These are phyloP conservation scores for Rhyacophila brunnea DNA, from an alignment of 1,140 invertebrate genomes.

Conservation along the genomic window DNA sequence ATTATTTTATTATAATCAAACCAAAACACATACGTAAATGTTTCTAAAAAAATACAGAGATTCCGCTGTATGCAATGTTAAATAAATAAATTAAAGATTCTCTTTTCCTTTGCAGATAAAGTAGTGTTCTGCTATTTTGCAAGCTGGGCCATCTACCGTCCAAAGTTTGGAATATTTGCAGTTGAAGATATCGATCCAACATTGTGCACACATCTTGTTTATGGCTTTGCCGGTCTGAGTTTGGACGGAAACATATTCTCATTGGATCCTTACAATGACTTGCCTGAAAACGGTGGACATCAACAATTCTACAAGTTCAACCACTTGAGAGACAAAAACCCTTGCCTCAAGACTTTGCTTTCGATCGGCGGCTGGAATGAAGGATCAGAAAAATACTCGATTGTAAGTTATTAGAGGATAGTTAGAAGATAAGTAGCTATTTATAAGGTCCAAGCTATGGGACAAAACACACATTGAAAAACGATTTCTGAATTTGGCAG, in stretches of 20 bases:
- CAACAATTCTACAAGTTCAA: constrained; percentile 55
- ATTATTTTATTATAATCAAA: too few relatives aligned
- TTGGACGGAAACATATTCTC: constrained; percentile 43
- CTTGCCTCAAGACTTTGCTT: constrained; percentile 63
- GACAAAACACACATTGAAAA: too few relatives aligned
- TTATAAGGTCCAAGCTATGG: too few relatives aligned
- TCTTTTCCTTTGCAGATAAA: constrained; percentile 42
- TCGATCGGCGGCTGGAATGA: constrained; percentile 78
- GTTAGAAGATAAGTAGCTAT: too few relatives aligned
- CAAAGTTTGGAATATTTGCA: constrained; percentile 67
- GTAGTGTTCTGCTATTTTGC: constrained; percentile 81
- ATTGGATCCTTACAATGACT: constrained; percentile 65
- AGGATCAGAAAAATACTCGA: constrained; percentile 62
- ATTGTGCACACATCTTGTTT: constrained; percentile 82
- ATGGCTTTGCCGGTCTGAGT: constrained; percentile 80
- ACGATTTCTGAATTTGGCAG: too few relatives aligned
- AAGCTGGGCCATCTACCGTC: constrained; percentile 83
- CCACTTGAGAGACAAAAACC: constrained; percentile 58
- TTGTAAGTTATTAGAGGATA: constrained; percentile 34
- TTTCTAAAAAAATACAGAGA: too few relatives aligned
- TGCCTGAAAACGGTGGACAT: constrained; percentile 37
- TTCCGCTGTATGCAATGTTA: too few relatives aligned
- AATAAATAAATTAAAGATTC: too few relatives aligned
- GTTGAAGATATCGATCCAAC: constrained; percentile 74
- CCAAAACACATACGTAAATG: too few relatives aligned